Percentiles rank a stretch among this genome's conserved stretches.
Conservation (phyloP, 2,888 invertebrate species). For the Vannuccia rotundouncinata region DNA sequence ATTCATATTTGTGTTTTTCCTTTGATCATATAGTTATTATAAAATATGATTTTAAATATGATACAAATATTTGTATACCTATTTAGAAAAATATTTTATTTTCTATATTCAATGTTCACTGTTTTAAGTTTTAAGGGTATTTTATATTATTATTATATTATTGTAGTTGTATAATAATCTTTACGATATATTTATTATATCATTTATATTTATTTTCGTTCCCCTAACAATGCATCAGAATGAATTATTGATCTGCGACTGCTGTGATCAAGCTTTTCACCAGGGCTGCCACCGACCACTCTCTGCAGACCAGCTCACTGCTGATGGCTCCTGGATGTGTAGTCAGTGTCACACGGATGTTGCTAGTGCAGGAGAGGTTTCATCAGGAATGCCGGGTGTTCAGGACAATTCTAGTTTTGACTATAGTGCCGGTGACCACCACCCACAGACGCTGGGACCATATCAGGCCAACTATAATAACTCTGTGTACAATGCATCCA, state of each 20-base stretch:
- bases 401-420: neutral
- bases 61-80: neutral
- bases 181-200: no score
- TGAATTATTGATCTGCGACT: slow-evolving; percentile 69
- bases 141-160: no score
- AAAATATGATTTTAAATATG: neutral
- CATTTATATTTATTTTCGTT: no score
- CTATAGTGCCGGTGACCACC: neutral
- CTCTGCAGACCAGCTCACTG: slow-evolving; percentile 57
- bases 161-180: no score
- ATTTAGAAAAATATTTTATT: neutral
- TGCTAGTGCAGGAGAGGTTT: neutral
- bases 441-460: neutral
- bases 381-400: neutral
- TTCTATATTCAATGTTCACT: no score
- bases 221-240: no score
- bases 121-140: no score
- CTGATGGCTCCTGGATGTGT: slow-evolving; percentile 37
- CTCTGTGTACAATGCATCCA: no score
- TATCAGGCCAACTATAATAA: no score
- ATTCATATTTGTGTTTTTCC: no score
- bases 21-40: no score
- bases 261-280: slow-evolving; percentile 79
- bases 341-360: slow-evolving; percentile 22
- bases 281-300: slow-evolving; percentile 69